Conservation (phyloP, 2,888 invertebrate genomes). For the Eremobia ochroleuca region DNA sequence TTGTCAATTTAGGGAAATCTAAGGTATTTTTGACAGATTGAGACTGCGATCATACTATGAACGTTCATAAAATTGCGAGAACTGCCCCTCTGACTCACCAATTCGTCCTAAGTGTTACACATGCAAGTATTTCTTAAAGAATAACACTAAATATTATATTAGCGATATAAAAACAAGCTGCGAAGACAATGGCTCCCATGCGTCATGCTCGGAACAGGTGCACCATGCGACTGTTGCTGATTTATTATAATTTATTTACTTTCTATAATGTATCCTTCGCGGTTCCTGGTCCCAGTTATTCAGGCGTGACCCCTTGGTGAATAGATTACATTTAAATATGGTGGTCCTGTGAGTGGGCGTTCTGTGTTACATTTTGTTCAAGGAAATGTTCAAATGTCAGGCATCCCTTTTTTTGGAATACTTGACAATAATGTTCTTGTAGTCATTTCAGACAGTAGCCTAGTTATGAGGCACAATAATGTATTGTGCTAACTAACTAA, state of each 20-base stretch:
- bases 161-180: constrained; percentile 42
- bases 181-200: constrained; percentile 52
- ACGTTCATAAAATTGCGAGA: neutral
- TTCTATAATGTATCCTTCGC: constrained; percentile 41
- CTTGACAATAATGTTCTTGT: neutral
- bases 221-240: constrained; percentile 38
- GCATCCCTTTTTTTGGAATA: neutral
- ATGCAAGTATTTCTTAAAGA: constrained; percentile 19
- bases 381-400: neutral
- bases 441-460: neutral
- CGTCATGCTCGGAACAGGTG: constrained; percentile 56
- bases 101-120: neutral
- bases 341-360: constrained; percentile 18
- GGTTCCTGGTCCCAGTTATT: constrained; percentile 41
- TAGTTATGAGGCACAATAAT: neutral
- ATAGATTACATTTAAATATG: constrained; percentile 45
- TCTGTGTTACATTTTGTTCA: constrained; percentile 6
- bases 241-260: constrained; percentile 60
- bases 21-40: neutral
- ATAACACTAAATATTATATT: constrained; percentile 55
- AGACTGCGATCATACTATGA: neutral
- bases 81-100: neutral
- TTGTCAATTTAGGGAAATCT: neutral
- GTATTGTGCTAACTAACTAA: too few relatives aligned
- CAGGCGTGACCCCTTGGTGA: constrained; percentile 37